Conservation (phyloP, 2,797 vertebrate genomes). For the Sebastes variabilis region DNA sequence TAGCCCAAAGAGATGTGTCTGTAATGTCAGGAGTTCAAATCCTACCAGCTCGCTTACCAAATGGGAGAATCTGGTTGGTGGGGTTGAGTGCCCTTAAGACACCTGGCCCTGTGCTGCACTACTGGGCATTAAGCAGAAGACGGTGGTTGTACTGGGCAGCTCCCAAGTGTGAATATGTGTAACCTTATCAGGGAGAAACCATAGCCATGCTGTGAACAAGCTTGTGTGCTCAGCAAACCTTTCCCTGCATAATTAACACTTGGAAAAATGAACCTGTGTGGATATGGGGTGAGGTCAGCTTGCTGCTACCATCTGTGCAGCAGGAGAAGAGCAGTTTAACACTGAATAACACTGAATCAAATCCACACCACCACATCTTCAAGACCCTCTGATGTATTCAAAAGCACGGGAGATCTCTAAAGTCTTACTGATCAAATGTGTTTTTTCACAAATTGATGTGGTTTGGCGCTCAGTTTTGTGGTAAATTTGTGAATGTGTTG, state of each 20-base stretch:
- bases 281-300: constrained; percentile 37
- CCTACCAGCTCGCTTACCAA: neutral
- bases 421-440: constrained; percentile 32
- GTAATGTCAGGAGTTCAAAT: constrained; percentile 50
- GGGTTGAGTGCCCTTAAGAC: constrained; percentile 37
- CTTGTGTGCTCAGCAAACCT: constrained; percentile 54
- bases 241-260: constrained; percentile 53
- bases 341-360: neutral
- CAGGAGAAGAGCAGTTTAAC: neutral
- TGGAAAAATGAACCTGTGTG: constrained; percentile 40
- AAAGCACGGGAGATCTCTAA: constrained; percentile 16
- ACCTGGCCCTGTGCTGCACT: constrained; percentile 19
- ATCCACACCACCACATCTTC: neutral
- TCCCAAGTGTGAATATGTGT: constrained; percentile 45
- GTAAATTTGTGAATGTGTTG: constrained; percentile 36
- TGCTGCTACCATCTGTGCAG: constrained; percentile 51
- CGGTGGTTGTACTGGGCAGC: constrained; percentile 19
- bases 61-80: constrained; percentile 15
- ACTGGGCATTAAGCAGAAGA: constrained; percentile 32
- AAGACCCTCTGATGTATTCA: constrained; percentile 26
- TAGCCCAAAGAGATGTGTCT: constrained; percentile 31
- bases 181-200: constrained; percentile 36
- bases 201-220: constrained; percentile 5
- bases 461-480: neutral
- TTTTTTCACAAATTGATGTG: constrained; percentile 54